phyloP scores from a whole-genome alignment of 2,888 invertebrate species.

The Leptodirus hochenwartii region DNA sequence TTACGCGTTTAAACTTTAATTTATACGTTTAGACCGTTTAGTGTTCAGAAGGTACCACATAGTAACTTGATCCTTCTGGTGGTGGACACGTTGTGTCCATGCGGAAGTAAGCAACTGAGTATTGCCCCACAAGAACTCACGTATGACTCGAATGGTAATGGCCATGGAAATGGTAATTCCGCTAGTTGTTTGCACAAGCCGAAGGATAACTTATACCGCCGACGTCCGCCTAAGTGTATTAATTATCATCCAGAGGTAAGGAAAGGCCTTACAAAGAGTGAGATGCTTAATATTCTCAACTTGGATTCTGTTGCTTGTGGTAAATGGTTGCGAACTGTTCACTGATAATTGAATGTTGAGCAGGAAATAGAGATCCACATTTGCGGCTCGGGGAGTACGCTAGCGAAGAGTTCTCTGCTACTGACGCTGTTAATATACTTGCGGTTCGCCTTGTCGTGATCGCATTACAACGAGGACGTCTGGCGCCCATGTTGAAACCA shows the following conservation, averaged over 20 bases:
- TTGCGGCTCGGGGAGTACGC: conserved; percentile 32
- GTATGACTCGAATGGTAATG: conserved; percentile 27
- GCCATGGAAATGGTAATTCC: too few relatives aligned
- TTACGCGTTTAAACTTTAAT: too few relatives aligned
- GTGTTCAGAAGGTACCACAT: conserved; percentile 79
- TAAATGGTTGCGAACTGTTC: not conserved
- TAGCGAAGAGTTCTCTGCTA: conserved; percentile 14
- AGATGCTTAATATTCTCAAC: not conserved
- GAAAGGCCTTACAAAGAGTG: conserved; percentile 7
- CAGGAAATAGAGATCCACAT: conserved; percentile 49
- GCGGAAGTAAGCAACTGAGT: conserved; percentile 71
- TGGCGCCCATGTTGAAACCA: too few relatives aligned
- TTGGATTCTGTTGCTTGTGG: too few relatives aligned
- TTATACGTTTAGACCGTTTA: conserved; percentile 75
- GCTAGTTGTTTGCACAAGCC: conserved; percentile 37
- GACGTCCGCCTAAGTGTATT: conserved; percentile 62
- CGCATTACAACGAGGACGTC: conserved; percentile 3
- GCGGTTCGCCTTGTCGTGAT: conserved; percentile 13
- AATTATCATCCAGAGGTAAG: conserved; percentile 76
- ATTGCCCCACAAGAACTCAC: conserved; percentile 56
- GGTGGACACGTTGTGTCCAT: conserved; percentile 75
- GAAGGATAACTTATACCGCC: conserved; percentile 49
- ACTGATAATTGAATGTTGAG: conserved; percentile 11
- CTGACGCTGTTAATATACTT: conserved; percentile 9
- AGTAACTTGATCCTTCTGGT: conserved; percentile 78